A percentile compares a stretch with the other conserved stretches of the same genome.
phyloP scores from a whole-genome alignment of 2,797 vertebrate genomes.

The Macrochelys suwanniensis region DNA sequence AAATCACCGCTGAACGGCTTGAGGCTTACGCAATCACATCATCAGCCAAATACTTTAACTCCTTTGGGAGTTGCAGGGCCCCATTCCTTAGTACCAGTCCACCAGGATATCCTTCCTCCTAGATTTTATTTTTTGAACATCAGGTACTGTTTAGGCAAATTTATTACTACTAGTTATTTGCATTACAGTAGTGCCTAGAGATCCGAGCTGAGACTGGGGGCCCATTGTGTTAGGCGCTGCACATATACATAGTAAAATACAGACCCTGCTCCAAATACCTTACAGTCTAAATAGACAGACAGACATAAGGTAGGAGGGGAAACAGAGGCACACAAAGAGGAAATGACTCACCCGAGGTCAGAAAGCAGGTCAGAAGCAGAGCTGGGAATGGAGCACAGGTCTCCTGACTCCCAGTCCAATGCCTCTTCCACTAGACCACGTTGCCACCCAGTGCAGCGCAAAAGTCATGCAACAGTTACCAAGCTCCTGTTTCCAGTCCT shows the following conservation, averaged over 20 bases:
- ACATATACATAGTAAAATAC: background rate
- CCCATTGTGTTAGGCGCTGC: background rate
- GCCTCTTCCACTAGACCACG: background rate
- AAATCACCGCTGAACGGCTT: background rate
- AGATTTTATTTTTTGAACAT: background rate
- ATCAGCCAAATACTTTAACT: background rate
- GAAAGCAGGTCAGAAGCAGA: background rate
- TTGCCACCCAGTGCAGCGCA: background rate
- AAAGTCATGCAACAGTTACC: background rate
- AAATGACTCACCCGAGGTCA: constrained; percentile 45
- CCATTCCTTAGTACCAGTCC: background rate
- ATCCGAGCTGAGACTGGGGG: background rate
- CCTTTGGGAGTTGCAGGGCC: rapidly evolving
- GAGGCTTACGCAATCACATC: constrained; percentile 12
- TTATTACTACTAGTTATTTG: background rate
- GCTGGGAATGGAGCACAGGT: background rate
- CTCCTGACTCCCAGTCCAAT: background rate
- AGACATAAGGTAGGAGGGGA: background rate
- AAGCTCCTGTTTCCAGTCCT: background rate
- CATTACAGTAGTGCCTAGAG: background rate
- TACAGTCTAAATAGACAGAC: background rate
- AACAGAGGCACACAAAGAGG: constrained; percentile 23
- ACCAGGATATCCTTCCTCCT: background rate
- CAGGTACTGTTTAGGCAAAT: background rate
- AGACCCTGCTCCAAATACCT: background rate